Conservation (phyloP, 2,113 vertebrate genomes). For the Mastomys natalensis region DNA sequence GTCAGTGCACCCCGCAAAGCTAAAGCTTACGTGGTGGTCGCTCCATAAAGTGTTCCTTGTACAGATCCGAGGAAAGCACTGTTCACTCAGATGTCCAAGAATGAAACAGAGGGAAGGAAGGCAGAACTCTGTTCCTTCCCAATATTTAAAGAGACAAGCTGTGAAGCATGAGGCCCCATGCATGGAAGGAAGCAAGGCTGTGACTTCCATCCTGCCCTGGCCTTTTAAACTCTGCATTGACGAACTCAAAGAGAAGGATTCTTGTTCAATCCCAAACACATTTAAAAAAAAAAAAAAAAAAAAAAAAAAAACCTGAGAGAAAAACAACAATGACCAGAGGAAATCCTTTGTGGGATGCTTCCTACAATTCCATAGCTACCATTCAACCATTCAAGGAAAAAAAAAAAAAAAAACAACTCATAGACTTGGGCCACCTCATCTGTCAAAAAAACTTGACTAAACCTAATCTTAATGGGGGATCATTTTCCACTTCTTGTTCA, state of each 20-base stretch:
- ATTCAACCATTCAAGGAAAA: conserved; percentile 44
- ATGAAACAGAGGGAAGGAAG: conserved; percentile 31
- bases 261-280: conserved; percentile 26
- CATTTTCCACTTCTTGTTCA: conserved; percentile 16
- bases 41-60: neutral
- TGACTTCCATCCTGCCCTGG: conserved; percentile 62
- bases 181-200: conserved; percentile 49
- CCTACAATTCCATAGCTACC: conserved; percentile 63
- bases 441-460: conserved; percentile 44
- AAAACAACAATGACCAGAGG: conserved; percentile 70
- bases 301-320: neutral
- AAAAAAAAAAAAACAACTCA: neutral
- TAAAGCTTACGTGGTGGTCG: neutral
- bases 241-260: conserved; percentile 63
- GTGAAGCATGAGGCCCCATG: neutral
- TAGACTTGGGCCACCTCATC: neutral
- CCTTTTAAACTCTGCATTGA: conserved; percentile 71
- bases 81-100: neutral
- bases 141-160: conserved; percentile 15
- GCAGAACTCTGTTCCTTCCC: neutral
- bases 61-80: neutral
- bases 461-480: neutral
- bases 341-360: conserved; percentile 73
- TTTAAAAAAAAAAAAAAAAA: too few species aligned
- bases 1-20: neutral